Base-by-base conservation (phyloP, 2,888 invertebrate genomes). In the Arenicola marina region DNA sequence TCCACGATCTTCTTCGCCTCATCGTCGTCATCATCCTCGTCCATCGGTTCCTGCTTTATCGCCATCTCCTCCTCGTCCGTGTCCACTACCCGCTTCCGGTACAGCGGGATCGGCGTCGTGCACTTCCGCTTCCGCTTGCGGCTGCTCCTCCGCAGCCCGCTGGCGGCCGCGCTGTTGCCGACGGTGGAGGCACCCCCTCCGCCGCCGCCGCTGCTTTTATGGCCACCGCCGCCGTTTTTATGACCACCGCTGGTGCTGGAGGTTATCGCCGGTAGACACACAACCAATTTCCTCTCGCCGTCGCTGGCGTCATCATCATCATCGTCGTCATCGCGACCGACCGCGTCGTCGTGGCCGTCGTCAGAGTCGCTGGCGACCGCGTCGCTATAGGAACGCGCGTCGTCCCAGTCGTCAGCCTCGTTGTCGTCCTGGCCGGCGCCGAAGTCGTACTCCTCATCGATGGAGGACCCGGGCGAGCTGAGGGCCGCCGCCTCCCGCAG, bases 1-100 rank as follows among this genome's bases (percentile, higher is more conserved):
- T 91, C 91, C 46, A 89, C 90, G 69, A 91, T 89, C 74, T 89
- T 89, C 69, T 89, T 75, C 66, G 80, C 75, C 65, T 83, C 83
- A n/a, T 60, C 65, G 4, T 67, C 67, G 11, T 51, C 53, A 1
- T 18, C 24, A 18, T 21, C 21, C 24, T 11, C 33, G n/a, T n/a
- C n/a, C n/a, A 46, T 57, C 1, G 48, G 29, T 46, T 57, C 57
- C 46, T 46, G 57, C 31, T 57, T 57, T 15, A 57, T 57, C 26
- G 45, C 46, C 7, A 26, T 48, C 26, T n/a, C 48, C 48, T 48
- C 48, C 11, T 38, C 38, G 31, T 53, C 29, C 7, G 56, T 33
- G 24, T 18, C 11, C 15, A 24, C 38, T 26, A 38, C 34, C 4
- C 29, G 46, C 24, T 45, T 31, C 51, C 51, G 15, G 26, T 48